These are phyloP conservation scores for Frankliniella intonsa DNA, from an alignment of 2,888 invertebrate species.

Conservation along the genomic window DNA sequence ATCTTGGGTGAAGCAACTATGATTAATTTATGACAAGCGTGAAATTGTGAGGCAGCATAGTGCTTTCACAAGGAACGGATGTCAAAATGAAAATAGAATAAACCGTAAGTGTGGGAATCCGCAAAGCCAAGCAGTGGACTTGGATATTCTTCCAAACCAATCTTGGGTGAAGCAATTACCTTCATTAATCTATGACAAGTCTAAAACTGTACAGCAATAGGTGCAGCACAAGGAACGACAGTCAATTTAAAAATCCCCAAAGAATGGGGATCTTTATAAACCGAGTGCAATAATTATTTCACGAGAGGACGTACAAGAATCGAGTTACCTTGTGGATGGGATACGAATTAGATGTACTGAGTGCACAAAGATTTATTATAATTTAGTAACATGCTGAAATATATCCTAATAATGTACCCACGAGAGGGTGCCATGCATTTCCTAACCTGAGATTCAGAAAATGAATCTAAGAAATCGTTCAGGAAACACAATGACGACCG, in stretches of 20 bases:
- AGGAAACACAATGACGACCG: too few species aligned
- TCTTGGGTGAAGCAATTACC: constrained; percentile 13
- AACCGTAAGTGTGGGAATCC: neutral
- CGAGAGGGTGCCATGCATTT: too few species aligned
- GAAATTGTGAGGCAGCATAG: neutral
- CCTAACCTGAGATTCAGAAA: too few species aligned
- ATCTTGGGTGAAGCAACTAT: constrained; percentile 16
- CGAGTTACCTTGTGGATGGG: too few species aligned
- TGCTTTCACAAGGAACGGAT: neutral
- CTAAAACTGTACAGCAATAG: neutral
- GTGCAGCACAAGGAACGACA: constrained; percentile 14
- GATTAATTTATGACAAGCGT: neutral
- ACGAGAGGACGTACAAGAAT: too few species aligned
- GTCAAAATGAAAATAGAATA: neutral
- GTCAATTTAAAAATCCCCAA: neutral
- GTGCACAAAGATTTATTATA: too few species aligned
- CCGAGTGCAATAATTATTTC: too few species aligned
- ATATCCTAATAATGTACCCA: too few species aligned
- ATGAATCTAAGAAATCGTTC: too few species aligned
- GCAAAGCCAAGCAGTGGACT: constrained; percentile 19
- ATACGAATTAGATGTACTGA: too few species aligned
- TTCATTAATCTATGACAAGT: neutral
- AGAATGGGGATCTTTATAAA: too few species aligned
- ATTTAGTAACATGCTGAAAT: too few species aligned
- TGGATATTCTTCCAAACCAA: neutral